Evolutionary conservation across 2,888 invertebrate species (phyloP).

Genomic region (Zygaena filipendulae): DNA sequence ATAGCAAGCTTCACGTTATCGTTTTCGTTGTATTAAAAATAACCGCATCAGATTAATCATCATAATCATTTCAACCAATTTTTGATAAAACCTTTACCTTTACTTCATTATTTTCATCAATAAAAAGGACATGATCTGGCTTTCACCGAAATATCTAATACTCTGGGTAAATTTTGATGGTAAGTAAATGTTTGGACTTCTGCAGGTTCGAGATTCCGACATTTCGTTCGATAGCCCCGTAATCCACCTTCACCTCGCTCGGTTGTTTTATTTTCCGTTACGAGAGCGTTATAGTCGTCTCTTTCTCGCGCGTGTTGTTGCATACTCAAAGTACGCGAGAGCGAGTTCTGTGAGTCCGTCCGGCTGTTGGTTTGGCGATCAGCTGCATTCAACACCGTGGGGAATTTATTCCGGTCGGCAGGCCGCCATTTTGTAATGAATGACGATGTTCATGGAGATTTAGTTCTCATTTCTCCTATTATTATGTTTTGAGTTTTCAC

Average conservation of each 20-base stretch:
- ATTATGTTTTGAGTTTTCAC: not conserved
- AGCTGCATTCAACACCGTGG: conserved; percentile 28
- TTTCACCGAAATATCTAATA: too few relatives aligned
- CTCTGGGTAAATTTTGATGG: too few relatives aligned
- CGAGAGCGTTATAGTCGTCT: conserved; percentile 21
- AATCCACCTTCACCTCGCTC: conserved; percentile 46
- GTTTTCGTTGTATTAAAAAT: too few relatives aligned
- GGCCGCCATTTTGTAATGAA: conserved; percentile 44
- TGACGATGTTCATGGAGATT: conserved; percentile 16
- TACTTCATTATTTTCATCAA: too few relatives aligned
- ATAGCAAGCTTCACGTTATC: too few relatives aligned
- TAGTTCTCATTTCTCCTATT: not conserved
- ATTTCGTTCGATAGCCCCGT: conserved; percentile 34
- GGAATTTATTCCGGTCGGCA: conserved; percentile 43
- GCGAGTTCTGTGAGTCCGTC: conserved; percentile 21
- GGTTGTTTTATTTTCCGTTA: conserved; percentile 20
- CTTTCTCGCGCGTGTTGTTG: conserved; percentile 21
- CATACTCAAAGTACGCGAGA: conserved; percentile 21
- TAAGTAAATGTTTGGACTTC: too few relatives aligned
- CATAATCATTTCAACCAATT: too few relatives aligned
- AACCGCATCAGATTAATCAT: too few relatives aligned
- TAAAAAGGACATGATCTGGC: too few relatives aligned
- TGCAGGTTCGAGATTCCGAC: conserved; percentile 21
- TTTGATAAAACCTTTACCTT: too few relatives aligned
- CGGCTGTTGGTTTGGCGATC: conserved; percentile 17